Percentiles rank a stretch among this genome's conserved stretches.
Conservation (phyloP, 2,888 invertebrate genomes). For the Sepioteuthis lessoniana region DNA sequence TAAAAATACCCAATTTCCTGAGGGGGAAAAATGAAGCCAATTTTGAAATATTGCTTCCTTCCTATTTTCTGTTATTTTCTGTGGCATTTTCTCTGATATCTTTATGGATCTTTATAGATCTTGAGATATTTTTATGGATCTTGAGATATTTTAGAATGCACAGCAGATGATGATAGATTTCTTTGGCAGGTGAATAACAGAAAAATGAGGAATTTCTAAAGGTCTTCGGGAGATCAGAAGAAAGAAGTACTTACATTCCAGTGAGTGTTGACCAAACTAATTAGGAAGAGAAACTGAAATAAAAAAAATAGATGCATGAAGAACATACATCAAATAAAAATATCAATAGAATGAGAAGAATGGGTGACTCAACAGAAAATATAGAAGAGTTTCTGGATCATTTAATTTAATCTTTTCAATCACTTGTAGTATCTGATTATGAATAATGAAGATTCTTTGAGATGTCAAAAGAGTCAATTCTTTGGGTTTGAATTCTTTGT, state of each 20-base stretch:
- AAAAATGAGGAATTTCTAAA: background rate
- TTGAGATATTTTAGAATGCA: background rate
- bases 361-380: no score
- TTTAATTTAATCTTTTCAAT: no score
- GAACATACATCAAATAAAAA: background rate
- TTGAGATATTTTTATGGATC: no score
- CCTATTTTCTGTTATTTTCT: background rate
- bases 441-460: no score
- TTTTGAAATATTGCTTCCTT: background rate
- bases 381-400: no score
- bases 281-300: background rate
- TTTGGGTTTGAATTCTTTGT: no score
- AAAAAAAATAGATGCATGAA: background rate
- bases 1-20: background rate
- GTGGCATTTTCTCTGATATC: background rate
- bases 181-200: background rate
- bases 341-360: background rate
- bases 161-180: background rate
- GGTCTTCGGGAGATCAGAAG: background rate
- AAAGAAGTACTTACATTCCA: background rate
- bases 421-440: no score
- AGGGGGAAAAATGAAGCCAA: no score
- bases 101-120: background rate
- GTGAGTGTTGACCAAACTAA: background rate
- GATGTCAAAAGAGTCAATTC: no score